Conservation (phyloP, 2,113 vertebrate species). For the Laticauda laticaudata region DNA sequence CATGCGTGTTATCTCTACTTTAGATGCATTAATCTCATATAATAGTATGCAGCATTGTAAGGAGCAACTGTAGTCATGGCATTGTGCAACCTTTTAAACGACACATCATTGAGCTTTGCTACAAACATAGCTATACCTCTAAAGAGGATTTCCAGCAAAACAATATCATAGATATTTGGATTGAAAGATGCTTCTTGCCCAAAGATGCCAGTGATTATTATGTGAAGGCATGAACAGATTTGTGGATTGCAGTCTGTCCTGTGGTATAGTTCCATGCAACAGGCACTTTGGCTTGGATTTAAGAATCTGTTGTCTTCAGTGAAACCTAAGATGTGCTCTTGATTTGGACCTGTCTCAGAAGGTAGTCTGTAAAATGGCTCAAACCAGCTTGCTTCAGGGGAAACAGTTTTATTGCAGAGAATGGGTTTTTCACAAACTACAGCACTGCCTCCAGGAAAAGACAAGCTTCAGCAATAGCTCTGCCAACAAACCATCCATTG, state of each 20-base stretch:
- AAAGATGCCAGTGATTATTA: conserved; percentile 40
- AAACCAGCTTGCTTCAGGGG: conserved; percentile 95
- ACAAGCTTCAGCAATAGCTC: conserved; percentile 73
- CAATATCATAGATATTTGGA: conserved; percentile 7
- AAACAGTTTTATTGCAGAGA: conserved; percentile 98
- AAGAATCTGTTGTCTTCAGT: background rate
- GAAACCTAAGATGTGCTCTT: conserved; percentile 39
- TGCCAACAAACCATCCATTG: conserved; percentile 72
- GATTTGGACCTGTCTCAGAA: conserved; percentile 73
- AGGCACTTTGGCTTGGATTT: conserved; percentile 30
- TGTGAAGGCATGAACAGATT: conserved; percentile 30
- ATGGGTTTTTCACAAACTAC: conserved; percentile 99
- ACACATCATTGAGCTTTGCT: conserved; percentile 35
- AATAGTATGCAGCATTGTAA: conserved; percentile 53
- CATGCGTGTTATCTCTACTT: conserved; percentile 49
- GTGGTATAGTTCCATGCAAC: conserved; percentile 13
- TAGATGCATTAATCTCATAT: conserved; percentile 58
- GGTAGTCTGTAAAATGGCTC: conserved; percentile 86
- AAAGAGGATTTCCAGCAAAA: conserved; percentile 57
- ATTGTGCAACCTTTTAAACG: conserved; percentile 57
- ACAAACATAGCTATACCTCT: conserved; percentile 39
- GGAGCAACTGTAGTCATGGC: conserved; percentile 65
- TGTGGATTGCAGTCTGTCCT: background rate
- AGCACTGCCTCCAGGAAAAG: conserved; percentile 98
- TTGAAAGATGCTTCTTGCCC: conserved; percentile 53